A percentile compares a stretch with the other conserved stretches of the same genome.
These are phyloP conservation scores for Agrochola circellaris DNA, from an alignment of 2,888 invertebrate genomes.

Conservation along the genomic window DNA sequence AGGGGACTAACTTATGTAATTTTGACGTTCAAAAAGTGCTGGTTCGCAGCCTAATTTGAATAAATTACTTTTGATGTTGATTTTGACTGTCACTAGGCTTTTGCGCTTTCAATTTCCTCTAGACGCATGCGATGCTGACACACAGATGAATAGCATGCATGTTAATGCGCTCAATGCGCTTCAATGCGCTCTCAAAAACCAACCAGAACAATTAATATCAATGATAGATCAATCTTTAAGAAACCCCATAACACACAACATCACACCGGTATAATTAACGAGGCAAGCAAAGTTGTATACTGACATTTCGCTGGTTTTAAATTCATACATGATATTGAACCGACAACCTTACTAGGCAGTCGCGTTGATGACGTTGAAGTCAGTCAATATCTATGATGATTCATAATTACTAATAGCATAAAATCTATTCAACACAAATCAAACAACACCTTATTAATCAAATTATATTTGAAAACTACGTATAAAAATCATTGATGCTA, in stretches of 20 bases:
- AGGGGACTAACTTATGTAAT: too few species aligned
- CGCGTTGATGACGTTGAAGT: neutral
- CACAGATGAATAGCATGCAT: neutral
- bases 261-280: too few species aligned
- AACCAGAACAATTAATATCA: too few species aligned
- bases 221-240: neutral
- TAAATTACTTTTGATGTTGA: too few species aligned
- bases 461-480: constrained; percentile 32
- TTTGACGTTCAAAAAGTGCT: too few species aligned
- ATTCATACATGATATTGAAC: neutral
- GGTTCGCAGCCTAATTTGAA: too few species aligned
- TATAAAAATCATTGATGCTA: constrained; percentile 23
- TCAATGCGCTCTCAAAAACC: too few species aligned
- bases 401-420: neutral
- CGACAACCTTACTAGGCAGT: neutral
- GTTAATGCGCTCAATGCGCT: too few species aligned
- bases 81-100: too few species aligned
- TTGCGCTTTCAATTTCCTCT: neutral
- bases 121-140: too few species aligned
- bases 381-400: neutral
- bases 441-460: constrained; percentile 26
- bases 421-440: constrained; percentile 5
- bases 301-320: too few species aligned
- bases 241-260: neutral
- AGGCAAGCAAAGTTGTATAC: too few species aligned